Conservation (phyloP, 2,797 vertebrate genomes). For the Coreius guichenoti region DNA sequence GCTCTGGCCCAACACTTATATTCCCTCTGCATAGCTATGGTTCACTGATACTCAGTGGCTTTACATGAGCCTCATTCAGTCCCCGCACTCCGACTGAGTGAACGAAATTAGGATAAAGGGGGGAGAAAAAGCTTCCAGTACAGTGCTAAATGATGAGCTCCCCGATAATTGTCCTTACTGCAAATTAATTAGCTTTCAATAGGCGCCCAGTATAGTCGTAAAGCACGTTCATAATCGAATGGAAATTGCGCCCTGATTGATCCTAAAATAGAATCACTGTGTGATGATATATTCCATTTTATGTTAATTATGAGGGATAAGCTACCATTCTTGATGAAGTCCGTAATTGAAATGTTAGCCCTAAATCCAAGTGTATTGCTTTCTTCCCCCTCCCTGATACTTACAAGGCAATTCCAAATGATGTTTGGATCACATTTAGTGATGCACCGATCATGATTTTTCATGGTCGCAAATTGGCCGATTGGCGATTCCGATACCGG, state of each 20-base stretch:
- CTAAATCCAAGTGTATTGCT: constrained; percentile 47
- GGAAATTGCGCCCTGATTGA: constrained; percentile 62
- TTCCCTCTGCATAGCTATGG: constrained; percentile 64
- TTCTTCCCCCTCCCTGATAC: constrained; percentile 27
- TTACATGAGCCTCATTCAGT: constrained; percentile 62
- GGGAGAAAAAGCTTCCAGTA: constrained; percentile 41
- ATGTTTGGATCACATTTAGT: constrained; percentile 66
- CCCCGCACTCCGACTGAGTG: constrained; percentile 64
- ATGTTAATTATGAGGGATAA: constrained; percentile 64
- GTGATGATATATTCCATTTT: constrained; percentile 62
- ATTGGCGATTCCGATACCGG: not conserved
- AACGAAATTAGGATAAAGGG: constrained; percentile 64
- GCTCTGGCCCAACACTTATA: constrained; percentile 53
- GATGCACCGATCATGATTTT: not conserved
- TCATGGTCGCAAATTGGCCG: not conserved
- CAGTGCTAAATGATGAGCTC: constrained; percentile 53
- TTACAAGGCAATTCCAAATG: constrained; percentile 56
- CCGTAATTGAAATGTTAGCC: constrained; percentile 56
- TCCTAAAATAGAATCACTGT: constrained; percentile 62
- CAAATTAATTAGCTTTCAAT: constrained; percentile 64
- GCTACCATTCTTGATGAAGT: constrained; percentile 56
- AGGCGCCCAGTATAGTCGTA: constrained; percentile 59
- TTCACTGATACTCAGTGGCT: constrained; percentile 72
- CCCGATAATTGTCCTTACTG: constrained; percentile 56
- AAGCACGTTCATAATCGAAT: constrained; percentile 64